Evolutionary conservation across 2,888 invertebrate genomes (phyloP), one percentile per base, ranked within the genome.

Genomic region (Agriopis leucophaearia): DNA sequence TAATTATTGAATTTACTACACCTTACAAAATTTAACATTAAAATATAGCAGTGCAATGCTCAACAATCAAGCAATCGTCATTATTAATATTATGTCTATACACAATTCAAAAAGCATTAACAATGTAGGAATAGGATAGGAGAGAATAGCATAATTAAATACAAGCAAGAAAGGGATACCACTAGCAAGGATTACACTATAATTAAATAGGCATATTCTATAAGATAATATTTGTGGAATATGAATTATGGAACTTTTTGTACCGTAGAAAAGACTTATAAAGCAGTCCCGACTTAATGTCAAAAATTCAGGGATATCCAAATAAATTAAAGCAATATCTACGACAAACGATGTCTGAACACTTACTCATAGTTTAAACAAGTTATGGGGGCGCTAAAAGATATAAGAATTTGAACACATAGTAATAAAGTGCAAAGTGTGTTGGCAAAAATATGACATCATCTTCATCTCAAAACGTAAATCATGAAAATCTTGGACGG

Each of bases 21-120:
- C 85, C 84, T 85, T 86, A 69, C 63, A 81, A 81, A 79, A 80
- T 83, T 83, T 83, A 77, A 82, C 75, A 74, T 75, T 75, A 83
- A 82, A 84, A 81, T 83, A 78, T 85, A 87, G 88, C 88, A 85
- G 86, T 87, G 86, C 84, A 84, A 83, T 83, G 87, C 87, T 85
- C 84, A 86, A 86, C 84, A 85, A 83, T 85, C 78, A 86, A 86
- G 86, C 85, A 76, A 82, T 82, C 79, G 78, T 80, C 70, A 70
- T 74, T 70, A 74, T 76, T 74, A 74, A 68, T 69, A 69, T 71
- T 77, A 68, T 69, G 62, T 66, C 68, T 72, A 78, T 72, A 71
- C 70, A 73, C 70, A 73, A 74, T 74, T 75, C 71, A 74, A 76
- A 76, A 76, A 75, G 75, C 68, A 62, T 73, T 52, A 78, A 73